phyloP scores from a whole-genome alignment of 2,113 vertebrate genomes.

The Semnopithecus entellus region DNA sequence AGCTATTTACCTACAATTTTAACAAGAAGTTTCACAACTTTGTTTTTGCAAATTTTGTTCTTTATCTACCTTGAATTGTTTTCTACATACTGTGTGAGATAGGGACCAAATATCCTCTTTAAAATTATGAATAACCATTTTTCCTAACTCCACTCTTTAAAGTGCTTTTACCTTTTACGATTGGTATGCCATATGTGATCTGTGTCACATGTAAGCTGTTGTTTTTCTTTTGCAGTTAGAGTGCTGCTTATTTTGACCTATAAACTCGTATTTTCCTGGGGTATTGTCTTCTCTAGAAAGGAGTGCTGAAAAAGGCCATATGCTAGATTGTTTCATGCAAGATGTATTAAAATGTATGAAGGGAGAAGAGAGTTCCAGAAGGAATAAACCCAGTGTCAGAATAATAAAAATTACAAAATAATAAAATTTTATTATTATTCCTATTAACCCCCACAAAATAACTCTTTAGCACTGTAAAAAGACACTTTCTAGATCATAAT shows the following conservation, averaged over 20 bases:
- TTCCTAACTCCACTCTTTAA: not conserved
- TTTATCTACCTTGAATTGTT: not conserved
- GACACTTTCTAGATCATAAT: not conserved
- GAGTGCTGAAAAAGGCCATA: not conserved
- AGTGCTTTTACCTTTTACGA: not conserved
- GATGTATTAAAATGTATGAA: not conserved
- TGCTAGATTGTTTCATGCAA: too few species aligned
- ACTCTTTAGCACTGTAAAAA: not conserved
- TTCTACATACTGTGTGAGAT: not conserved
- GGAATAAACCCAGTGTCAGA: not conserved
- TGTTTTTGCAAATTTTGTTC: not conserved
- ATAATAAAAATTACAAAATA: not conserved
- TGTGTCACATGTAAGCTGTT: not conserved
- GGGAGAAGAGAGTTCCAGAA: not conserved
- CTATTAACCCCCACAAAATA: not conserved
- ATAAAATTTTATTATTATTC: not conserved
- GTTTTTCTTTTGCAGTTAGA: not conserved
- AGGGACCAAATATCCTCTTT: not conserved
- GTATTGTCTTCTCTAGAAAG: too few species aligned
- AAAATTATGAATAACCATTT: not conserved
- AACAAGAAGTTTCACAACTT: not conserved
- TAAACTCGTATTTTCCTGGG: not conserved
- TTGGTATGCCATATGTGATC: not conserved
- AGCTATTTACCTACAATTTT: too few species aligned
- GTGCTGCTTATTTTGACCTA: not conserved